Evolutionary conservation across 2,113 vertebrate species (phyloP).

Genomic region (rabbit (Oryctolagus cuniculus)): DNA sequence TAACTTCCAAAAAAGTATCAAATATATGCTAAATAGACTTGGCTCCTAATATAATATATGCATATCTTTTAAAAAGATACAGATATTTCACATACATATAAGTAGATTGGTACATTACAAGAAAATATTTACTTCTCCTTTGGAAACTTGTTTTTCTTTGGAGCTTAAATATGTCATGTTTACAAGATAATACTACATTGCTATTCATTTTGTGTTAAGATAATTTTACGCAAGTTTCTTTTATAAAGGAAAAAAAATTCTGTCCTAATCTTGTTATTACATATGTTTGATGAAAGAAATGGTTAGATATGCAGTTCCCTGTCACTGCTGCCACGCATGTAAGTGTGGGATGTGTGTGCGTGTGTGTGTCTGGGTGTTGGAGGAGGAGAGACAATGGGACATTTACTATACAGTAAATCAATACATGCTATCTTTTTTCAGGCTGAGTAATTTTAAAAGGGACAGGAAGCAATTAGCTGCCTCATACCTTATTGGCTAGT

Average conservation of each 20-base stretch:
- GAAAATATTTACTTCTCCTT: not conserved
- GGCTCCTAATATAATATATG: not conserved
- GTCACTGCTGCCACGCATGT: not conserved
- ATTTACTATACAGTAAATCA: constrained; percentile 73
- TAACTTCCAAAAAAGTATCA: not conserved
- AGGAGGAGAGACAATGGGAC: constrained; percentile 63
- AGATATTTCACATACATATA: not conserved
- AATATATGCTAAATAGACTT: not conserved
- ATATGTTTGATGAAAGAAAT: not conserved
- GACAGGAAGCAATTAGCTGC: constrained; percentile 66
- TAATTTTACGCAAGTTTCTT: not conserved
- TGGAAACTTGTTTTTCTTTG: constrained; percentile 27
- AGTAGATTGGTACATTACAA: not conserved
- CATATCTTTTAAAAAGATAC: not conserved
- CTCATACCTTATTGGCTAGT: constrained; percentile 52
- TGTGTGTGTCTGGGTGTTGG: not conserved
- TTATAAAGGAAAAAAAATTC: not conserved
- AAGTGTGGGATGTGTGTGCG: not conserved
- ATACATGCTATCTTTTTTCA: constrained; percentile 74
- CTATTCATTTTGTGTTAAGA: not conserved
- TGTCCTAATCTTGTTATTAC: not conserved
- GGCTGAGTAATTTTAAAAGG: constrained; percentile 72
- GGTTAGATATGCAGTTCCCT: not conserved
- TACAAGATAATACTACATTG: not conserved
- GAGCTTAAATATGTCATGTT: not conserved